Evolutionary conservation across 2,113 vertebrate genomes (phyloP).

Genomic region (Nannobrachium achirus): DNA sequence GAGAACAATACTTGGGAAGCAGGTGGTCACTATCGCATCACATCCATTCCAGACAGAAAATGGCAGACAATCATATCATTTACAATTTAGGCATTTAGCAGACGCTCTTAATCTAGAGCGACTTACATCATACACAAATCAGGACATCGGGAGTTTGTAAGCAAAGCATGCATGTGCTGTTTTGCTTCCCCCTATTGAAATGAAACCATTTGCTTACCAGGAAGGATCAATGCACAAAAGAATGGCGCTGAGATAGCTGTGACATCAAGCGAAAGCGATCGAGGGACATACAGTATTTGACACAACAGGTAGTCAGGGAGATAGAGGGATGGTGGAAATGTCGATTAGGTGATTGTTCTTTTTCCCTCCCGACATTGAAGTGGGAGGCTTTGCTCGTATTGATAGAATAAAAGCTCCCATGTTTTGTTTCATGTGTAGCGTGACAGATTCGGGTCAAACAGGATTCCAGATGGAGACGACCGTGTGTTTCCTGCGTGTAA

Average conservation of each 20-base stretch:
- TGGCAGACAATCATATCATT: no score
- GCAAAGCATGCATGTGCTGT: constrained; percentile 6
- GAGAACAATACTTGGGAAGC: constrained; percentile 37
- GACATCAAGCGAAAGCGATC: constrained; percentile 19
- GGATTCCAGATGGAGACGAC: constrained; percentile 32
- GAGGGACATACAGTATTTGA: constrained; percentile 30
- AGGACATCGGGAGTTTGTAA: constrained; percentile 11
- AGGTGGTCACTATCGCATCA: constrained; percentile 44
- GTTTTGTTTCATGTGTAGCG: constrained; percentile 38
- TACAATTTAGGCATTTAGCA: no score
- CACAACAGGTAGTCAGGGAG: neutral
- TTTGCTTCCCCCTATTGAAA: constrained; percentile 5
- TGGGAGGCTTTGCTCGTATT: neutral
- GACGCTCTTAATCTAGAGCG: no score
- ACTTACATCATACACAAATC: no score
- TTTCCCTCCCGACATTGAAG: constrained; percentile 27
- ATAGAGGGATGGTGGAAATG: neutral
- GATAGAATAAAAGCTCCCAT: constrained; percentile 29
- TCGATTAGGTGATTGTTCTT: constrained; percentile 15
- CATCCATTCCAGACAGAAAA: constrained; percentile 37
- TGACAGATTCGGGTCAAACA: constrained; percentile 57
- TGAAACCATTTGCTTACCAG: constrained; percentile 7
- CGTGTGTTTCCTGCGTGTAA: constrained; percentile 7
- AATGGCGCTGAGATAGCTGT: constrained; percentile 1
- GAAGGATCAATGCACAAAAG: constrained; percentile 6